Evolutionary conservation across 1,140 invertebrate species (phyloP), one percentile per base, ranked within the genome.

Genomic region (Diuraphis noxia): DNA sequence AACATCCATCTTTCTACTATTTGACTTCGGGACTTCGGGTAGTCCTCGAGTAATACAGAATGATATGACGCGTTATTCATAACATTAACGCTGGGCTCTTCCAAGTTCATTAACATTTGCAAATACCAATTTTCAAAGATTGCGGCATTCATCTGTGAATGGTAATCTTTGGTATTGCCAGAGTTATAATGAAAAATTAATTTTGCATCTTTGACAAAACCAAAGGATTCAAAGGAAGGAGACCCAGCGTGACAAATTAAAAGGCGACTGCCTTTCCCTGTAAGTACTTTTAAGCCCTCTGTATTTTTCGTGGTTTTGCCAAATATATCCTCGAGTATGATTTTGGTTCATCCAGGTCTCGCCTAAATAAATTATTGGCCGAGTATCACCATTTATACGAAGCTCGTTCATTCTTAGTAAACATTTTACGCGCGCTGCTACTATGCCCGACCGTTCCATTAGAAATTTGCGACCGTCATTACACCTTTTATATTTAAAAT

Each of bases 351-450:
- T 19, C 46, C 46, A 49, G 19, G 19, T 49, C 46, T 49, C 41
- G 41, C 9, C 41, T 43, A 43, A 43, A 43, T 43, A 43, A 9
- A 43, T 9, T 43, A 43, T 43, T 43, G 41, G 41, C 9, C 41
- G 41, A 43, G 41, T n/a, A n/a, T n/a, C n/a, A n/a, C n/a, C n/a
- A n/a, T n/a, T n/a, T n/a, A n/a, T n/a, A 43, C 41, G 9, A 43
- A 43, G 41, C 41, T 6, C 9, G 41, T 6, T 43, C n/a, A n/a
- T n/a, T n/a, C n/a, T n/a, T n/a, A n/a, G n/a, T n/a, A n/a, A n/a
- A 43, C 4, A 91, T 79, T 79, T 46, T 46, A 79, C 40, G 8
- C 89, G n/a, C n/a, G n/a, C 84, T 41, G 82, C 91, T 40, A 63
- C 85, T 88, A 92, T 92, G 36, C 88, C 63, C 34, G 49, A n/a